phyloP scores from a whole-genome alignment of 2,797 vertebrate genomes.

The Naso thynnoides region DNA sequence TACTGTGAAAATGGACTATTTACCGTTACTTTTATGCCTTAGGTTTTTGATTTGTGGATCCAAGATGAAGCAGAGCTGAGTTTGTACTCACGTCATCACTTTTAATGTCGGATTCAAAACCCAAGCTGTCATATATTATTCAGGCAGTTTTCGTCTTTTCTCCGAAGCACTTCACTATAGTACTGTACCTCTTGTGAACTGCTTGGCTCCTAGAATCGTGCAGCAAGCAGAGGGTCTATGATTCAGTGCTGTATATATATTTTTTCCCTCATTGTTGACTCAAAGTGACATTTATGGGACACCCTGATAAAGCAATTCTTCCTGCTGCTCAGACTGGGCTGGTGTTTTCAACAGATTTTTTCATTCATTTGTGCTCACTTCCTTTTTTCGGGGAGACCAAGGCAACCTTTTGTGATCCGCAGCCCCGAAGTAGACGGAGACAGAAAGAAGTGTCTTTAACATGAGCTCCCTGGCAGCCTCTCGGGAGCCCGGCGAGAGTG shows the following conservation, averaged over 20 bases:
- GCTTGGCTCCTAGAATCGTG: constrained; percentile 67
- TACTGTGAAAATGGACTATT: constrained; percentile 75
- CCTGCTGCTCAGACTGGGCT: constrained; percentile 73
- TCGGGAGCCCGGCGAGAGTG: constrained; percentile 83
- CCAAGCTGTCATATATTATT: constrained; percentile 86
- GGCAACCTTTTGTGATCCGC: constrained; percentile 81
- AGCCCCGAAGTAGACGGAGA: constrained; percentile 75
- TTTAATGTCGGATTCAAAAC: constrained; percentile 84
- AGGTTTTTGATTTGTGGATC: constrained; percentile 82
- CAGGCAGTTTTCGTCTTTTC: constrained; percentile 80
- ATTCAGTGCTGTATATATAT: constrained; percentile 72
- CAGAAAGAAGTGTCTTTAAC: constrained; percentile 86
- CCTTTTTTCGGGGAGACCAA: constrained; percentile 55
- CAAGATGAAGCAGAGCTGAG: constrained; percentile 78
- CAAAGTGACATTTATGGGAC: constrained; percentile 86
- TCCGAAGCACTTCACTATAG: constrained; percentile 68
- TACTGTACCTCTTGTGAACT: constrained; percentile 68
- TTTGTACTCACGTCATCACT: constrained; percentile 85
- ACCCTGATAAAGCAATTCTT: constrained; percentile 85
- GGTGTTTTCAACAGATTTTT: constrained; percentile 73
- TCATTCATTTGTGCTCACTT: constrained; percentile 67
- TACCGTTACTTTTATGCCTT: constrained; percentile 75
- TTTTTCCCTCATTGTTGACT: constrained; percentile 79
- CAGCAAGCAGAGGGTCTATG: constrained; percentile 74
- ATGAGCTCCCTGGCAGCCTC: constrained; percentile 78